These are phyloP conservation scores for Bambusicola thoracicus DNA, from an alignment of 2,113 vertebrate species.

Conservation along the genomic window DNA sequence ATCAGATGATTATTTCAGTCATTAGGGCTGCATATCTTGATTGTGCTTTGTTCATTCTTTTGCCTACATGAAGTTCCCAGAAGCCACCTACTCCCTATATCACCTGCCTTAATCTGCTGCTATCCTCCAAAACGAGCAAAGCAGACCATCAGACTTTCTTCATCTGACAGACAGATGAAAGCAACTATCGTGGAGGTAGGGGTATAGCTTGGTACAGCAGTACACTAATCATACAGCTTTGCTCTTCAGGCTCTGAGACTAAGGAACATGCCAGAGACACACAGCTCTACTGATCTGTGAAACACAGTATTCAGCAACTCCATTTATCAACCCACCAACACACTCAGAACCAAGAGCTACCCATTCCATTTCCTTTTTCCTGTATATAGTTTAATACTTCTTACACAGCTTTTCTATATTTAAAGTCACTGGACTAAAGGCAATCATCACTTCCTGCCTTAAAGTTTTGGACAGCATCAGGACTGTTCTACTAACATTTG, in stretches of 20 bases:
- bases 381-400: background rate
- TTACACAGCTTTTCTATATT: background rate
- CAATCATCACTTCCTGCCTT: background rate
- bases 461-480: background rate
- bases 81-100: background rate
- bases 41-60: background rate
- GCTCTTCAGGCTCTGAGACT: background rate
- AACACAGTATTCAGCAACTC: background rate
- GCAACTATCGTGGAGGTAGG: background rate
- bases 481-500: background rate
- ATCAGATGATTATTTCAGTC: background rate
- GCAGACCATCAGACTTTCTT: background rate
- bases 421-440: background rate
- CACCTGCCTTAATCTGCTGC: background rate
- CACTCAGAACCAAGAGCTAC: background rate
- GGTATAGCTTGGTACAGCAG: background rate
- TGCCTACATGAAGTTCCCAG: background rate
- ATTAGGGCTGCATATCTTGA: background rate
- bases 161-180: background rate
- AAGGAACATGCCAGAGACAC: background rate
- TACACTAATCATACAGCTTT: background rate
- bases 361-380: background rate
- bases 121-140: background rate
- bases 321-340: background rate
- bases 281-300: background rate